Percentiles rank a stretch among this genome's conserved stretches.
Conservation (phyloP, 2,797 vertebrate species). For the Onychomys torridus region DNA sequence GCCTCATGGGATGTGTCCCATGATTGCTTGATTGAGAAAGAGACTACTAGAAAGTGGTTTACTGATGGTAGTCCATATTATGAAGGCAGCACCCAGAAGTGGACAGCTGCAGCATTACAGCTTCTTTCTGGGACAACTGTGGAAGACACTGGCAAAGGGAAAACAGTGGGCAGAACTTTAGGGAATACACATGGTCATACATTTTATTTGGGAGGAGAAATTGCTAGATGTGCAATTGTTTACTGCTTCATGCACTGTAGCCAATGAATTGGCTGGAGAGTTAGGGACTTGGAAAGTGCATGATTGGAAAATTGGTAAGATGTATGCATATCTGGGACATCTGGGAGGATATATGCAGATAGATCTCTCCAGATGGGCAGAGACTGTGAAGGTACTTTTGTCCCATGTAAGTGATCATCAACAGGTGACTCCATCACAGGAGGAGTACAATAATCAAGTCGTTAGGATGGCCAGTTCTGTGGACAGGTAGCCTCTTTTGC, state of each 20-base stretch:
- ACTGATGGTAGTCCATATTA: neutral
- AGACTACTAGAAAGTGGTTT: neutral
- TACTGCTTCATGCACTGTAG: neutral
- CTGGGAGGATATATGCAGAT: neutral
- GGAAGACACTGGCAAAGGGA: neutral
- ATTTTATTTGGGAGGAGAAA: neutral
- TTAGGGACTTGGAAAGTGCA: neutral
- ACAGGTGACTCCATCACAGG: neutral
- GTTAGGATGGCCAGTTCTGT: neutral
- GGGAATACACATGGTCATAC: neutral
- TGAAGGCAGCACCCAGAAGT: neutral
- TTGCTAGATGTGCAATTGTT: neutral
- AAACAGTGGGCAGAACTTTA: neutral
- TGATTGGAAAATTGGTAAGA: neutral
- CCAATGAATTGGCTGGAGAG: neutral
- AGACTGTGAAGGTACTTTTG: neutral
- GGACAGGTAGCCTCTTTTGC: neutral
- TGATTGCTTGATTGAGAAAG: neutral
- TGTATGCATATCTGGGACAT: neutral
- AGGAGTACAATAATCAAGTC: neutral
- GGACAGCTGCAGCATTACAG: neutral
- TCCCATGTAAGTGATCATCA: neutral
- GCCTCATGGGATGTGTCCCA: neutral
- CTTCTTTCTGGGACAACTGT: neutral
- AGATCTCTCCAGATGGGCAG: neutral